Evolutionary conservation across 2,888 invertebrate genomes (phyloP).

Genomic region (Homarus gammarus): DNA sequence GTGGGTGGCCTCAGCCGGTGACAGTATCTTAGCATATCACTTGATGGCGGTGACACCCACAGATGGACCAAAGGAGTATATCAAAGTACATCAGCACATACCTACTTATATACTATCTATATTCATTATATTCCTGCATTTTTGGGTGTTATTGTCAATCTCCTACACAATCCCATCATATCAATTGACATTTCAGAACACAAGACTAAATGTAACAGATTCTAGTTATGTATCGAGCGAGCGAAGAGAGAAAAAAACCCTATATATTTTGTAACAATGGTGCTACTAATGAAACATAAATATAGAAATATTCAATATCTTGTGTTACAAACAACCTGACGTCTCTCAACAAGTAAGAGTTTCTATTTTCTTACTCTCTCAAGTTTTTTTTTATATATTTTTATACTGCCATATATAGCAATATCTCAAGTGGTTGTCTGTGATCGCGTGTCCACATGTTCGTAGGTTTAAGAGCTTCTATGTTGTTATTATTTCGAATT

Average conservation of each 20-base stretch:
- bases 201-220: background rate
- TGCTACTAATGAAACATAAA: slow-evolving; percentile 44
- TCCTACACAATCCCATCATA: background rate
- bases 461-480: slow-evolving; percentile 41
- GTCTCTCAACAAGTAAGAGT: background rate
- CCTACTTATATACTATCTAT: background rate
- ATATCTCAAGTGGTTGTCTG: slow-evolving; percentile 51
- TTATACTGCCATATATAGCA: slow-evolving; percentile 55
- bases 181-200: background rate
- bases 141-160: background rate
- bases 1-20: background rate
- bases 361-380: slow-evolving; percentile 19
- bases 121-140: background rate
- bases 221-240: background rate
- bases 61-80: background rate
- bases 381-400: slow-evolving; percentile 39
- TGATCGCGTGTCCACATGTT: slow-evolving; percentile 52
- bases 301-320: background rate
- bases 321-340: background rate
- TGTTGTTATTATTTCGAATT: slow-evolving; percentile 47
- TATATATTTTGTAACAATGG: slow-evolving; percentile 39
- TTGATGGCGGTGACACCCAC: background rate
- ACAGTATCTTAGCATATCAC: background rate
- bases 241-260: background rate
- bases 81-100: too few relatives aligned